A percentile compares a stretch with the other conserved stretches of the same genome.
Conservation (phyloP, 2,888 invertebrate genomes). For the Calliopum simillimum region DNA sequence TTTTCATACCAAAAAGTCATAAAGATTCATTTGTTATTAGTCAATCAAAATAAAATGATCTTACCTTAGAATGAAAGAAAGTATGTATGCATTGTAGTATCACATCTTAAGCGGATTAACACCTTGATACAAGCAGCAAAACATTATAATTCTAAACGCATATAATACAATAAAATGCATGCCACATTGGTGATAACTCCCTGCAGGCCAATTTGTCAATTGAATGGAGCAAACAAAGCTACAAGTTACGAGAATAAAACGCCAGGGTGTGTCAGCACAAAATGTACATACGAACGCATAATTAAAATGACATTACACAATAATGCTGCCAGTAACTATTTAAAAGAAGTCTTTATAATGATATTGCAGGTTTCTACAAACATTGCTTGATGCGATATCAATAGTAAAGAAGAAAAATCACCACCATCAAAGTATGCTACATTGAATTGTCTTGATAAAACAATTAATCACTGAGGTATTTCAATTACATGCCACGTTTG, state of each 20-base stretch:
- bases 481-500: conserved; percentile 10
- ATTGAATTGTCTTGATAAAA: not conserved
- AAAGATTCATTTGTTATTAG: too few relatives aligned
- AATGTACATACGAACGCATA: not conserved
- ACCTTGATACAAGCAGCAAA: too few relatives aligned
- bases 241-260: not conserved
- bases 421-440: too few relatives aligned
- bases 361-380: conserved; percentile 8
- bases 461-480: conserved; percentile 26
- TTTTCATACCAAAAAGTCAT: too few relatives aligned
- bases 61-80: too few relatives aligned
- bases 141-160: too few relatives aligned
- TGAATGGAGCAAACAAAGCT: not conserved
- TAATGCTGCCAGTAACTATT: not conserved
- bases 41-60: too few relatives aligned
- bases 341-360: not conserved
- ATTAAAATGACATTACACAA: conserved; percentile 26
- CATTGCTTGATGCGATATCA: too few relatives aligned
- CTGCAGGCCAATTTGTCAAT: conserved; percentile 20
- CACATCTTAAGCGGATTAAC: too few relatives aligned
- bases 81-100: too few relatives aligned
- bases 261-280: conserved; percentile 10
- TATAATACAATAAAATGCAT: not conserved
- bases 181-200: not conserved
- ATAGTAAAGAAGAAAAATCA: too few relatives aligned